These are phyloP conservation scores for Hemiscyllium ocellatum DNA, from an alignment of 2,113 vertebrate genomes.

Conservation along the genomic window DNA sequence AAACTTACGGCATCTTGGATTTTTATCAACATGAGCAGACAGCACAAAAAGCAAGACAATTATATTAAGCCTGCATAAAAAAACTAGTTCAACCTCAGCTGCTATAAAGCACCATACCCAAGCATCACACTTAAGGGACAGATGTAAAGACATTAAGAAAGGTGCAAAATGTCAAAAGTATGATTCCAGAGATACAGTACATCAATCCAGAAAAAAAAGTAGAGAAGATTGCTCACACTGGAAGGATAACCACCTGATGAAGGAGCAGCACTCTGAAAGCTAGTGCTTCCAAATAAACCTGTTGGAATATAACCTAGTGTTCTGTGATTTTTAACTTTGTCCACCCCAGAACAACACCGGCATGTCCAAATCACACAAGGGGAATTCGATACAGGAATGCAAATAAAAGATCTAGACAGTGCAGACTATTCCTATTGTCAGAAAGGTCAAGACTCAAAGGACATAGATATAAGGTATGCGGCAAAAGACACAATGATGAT, in stretches of 20 bases:
- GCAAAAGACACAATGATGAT: neutral
- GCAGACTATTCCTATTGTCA: neutral
- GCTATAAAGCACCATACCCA: no score
- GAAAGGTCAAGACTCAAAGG: neutral
- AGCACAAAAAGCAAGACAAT: neutral
- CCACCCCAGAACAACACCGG: no score
- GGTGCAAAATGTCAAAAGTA: neutral
- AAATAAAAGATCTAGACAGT: neutral
- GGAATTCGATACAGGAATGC: neutral
- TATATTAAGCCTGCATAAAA: no score
- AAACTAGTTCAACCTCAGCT: neutral
- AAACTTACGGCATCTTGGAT: neutral
- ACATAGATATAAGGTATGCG: neutral
- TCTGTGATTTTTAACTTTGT: no score
- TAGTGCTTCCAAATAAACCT: no score
- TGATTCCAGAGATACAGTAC: neutral
- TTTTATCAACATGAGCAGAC: neutral
- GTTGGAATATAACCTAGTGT: no score
- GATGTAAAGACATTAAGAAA: neutral
- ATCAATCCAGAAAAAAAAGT: neutral
- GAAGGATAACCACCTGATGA: no score
- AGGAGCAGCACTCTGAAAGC: no score
- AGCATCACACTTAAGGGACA: neutral
- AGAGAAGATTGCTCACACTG: neutral
- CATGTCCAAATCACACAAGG: no score